Conservation (phyloP, 1,140 invertebrate genomes). For the Drosophila kikkawai region DNA sequence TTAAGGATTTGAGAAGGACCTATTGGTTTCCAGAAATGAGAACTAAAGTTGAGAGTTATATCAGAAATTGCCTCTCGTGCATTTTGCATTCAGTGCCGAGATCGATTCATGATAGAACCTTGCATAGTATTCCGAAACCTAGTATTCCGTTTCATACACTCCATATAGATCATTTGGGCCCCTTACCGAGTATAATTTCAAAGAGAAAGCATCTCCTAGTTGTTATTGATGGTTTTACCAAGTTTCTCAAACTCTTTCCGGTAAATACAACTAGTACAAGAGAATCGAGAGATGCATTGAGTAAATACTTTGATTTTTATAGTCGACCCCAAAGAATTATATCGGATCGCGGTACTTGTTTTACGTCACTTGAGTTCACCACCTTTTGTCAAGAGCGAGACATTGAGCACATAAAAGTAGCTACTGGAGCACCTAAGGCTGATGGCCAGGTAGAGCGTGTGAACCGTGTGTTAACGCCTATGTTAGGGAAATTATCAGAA, state of each 20-base stretch:
- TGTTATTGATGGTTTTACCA: slow-evolving; percentile 22
- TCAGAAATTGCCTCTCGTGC: slow-evolving; percentile 1
- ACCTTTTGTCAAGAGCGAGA: slow-evolving; percentile 2
- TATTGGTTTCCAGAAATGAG: slow-evolving; percentile 3
- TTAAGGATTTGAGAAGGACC: not conserved
- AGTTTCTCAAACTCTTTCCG: slow-evolving; percentile 8
- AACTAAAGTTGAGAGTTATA: not conserved
- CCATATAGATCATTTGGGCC: slow-evolving; percentile 19
- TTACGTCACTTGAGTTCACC: too few species aligned
- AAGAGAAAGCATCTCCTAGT: slow-evolving; percentile 19
- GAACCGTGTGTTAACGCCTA: not conserved
- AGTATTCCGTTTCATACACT: slow-evolving; percentile 17
- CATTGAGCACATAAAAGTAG: slow-evolving; percentile 8
- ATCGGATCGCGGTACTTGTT: not conserved
- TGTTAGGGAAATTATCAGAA: slow-evolving; percentile 9
- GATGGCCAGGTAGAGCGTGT: slow-evolving; percentile 13
- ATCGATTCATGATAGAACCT: not conserved
- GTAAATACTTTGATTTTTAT: slow-evolving; percentile 5
- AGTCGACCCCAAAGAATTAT: slow-evolving; percentile 9
- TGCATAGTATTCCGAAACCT: slow-evolving; percentile 17
- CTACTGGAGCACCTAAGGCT: not conserved
- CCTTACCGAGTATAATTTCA: slow-evolving; percentile 6
- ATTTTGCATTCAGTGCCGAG: slow-evolving; percentile 3
- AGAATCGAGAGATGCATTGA: slow-evolving; percentile 7
- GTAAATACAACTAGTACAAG: not conserved